A percentile compares a stretch with the other conserved stretches of the same genome.
These are phyloP conservation scores for Octodonta nipae DNA, from an alignment of 2,888 invertebrate species.

Conservation along the genomic window DNA sequence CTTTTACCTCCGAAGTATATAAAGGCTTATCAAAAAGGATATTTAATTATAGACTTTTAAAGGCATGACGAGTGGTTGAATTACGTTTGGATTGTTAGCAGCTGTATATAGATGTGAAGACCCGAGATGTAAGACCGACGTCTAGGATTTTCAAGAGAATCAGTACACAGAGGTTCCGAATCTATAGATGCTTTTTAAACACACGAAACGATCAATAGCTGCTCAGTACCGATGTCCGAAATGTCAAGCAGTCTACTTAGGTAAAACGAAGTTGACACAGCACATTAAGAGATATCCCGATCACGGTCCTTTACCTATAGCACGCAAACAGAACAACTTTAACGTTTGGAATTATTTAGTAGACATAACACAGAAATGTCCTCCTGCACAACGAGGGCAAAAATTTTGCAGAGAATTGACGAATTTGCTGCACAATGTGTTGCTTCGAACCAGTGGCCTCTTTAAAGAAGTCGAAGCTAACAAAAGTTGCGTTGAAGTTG, in stretches of 20 bases:
- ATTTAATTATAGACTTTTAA: too few species aligned
- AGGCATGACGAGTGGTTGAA: too few species aligned
- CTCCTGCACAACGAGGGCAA: slow-evolving; percentile 22
- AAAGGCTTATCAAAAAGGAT: too few species aligned
- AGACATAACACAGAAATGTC: slow-evolving; percentile 26
- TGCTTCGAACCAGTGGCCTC: slow-evolving; percentile 26
- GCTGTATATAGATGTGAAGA: too few species aligned
- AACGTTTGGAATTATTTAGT: slow-evolving; percentile 32
- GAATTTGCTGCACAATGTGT: slow-evolving; percentile 27
- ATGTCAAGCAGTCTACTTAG: slow-evolving; percentile 52
- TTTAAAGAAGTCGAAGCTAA: slow-evolving; percentile 25
- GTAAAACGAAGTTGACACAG: slow-evolving; percentile 43
- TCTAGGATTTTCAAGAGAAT: too few species aligned
- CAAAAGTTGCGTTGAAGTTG: slow-evolving; percentile 25
- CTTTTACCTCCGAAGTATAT: too few species aligned
- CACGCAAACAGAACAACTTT: slow-evolving; percentile 21
- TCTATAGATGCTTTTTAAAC: too few species aligned
- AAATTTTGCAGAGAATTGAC: slow-evolving; percentile 31
- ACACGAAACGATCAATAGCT: too few species aligned
- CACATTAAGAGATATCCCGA: slow-evolving; percentile 50
- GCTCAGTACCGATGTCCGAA: slow-evolving; percentile 45
- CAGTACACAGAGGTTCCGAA: too few species aligned
- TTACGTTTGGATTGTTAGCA: too few species aligned
- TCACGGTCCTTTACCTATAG: slow-evolving; percentile 38
- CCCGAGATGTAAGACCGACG: too few species aligned